phyloP scores from a whole-genome alignment of 1,140 invertebrate species.

The Agrypnia vestita region DNA sequence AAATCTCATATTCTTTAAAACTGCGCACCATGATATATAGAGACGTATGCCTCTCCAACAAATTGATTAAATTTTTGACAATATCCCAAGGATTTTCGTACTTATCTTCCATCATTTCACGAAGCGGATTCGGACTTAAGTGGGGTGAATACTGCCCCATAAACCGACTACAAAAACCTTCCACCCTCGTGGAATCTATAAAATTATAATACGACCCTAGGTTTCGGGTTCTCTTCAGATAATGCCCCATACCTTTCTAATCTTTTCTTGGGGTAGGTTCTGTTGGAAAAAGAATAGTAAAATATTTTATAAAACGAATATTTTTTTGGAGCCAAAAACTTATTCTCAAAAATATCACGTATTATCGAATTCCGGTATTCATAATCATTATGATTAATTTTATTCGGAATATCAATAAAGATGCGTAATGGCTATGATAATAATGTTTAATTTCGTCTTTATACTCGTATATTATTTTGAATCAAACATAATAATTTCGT shows the following conservation, averaged over 20 bases:
- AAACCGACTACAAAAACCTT: conserved; percentile 26
- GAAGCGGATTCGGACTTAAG: conserved; percentile 19
- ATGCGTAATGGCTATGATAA: no score
- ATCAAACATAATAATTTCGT: no score
- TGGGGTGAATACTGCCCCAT: conserved; percentile 28
- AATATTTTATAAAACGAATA: neutral
- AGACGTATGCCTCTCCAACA: neutral
- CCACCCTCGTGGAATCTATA: conserved; percentile 33
- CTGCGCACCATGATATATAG: no score
- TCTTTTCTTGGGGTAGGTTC: conserved; percentile 1
- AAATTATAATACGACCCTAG: conserved; percentile 42
- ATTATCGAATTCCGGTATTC: no score
- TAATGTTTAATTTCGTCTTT: no score
- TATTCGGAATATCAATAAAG: no score
- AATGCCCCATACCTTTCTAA: neutral
- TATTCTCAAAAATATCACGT: neutral
- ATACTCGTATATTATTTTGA: no score
- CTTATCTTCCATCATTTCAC: conserved; percentile 12
- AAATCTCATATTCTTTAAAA: no score
- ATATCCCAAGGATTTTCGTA: conserved; percentile 6
- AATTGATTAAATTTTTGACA: conserved; percentile 8
- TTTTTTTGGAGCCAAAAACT: neutral
- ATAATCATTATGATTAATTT: no score
- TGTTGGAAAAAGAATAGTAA: neutral
- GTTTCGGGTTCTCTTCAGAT: conserved; percentile 23